Conservation (phyloP, 2,797 vertebrate species). For the Cephalopachus bancanus region DNA sequence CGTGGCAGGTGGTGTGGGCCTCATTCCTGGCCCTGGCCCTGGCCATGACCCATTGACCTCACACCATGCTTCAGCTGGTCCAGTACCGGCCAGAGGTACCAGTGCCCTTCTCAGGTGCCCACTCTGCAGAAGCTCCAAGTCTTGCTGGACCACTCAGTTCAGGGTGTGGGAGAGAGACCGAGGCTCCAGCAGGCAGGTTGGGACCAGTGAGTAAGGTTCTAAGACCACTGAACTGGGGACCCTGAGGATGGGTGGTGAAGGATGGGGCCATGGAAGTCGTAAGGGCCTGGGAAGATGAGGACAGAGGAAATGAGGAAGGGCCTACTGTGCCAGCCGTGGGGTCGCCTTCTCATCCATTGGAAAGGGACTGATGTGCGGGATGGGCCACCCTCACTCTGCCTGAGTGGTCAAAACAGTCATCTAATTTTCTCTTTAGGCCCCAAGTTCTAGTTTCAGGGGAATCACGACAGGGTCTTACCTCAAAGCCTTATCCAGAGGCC, state of each 20-base stretch:
- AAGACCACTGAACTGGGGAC: background rate
- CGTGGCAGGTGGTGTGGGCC: background rate
- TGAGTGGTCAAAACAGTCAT: background rate
- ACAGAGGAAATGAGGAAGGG: background rate
- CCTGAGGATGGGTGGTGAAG: background rate
- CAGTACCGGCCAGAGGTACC: background rate
- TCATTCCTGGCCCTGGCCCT: background rate
- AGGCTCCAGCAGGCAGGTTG: background rate
- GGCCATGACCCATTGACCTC: background rate
- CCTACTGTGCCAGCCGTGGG: background rate
- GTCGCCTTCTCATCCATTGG: background rate
- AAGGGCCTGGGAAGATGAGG: background rate
- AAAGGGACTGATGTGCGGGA: background rate
- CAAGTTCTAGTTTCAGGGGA: background rate
- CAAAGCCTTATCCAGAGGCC: background rate
- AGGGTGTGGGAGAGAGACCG: background rate
- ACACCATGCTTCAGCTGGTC: fast-evolving
- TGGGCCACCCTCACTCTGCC: background rate
- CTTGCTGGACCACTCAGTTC: background rate
- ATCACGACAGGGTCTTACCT: background rate
- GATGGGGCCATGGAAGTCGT: background rate
- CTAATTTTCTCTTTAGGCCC: background rate
- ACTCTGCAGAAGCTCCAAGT: background rate
- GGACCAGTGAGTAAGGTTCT: background rate
- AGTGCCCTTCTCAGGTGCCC: background rate